phyloP scores from a whole-genome alignment of 2,888 invertebrate genomes.

The Napeogenes sylphis region DNA sequence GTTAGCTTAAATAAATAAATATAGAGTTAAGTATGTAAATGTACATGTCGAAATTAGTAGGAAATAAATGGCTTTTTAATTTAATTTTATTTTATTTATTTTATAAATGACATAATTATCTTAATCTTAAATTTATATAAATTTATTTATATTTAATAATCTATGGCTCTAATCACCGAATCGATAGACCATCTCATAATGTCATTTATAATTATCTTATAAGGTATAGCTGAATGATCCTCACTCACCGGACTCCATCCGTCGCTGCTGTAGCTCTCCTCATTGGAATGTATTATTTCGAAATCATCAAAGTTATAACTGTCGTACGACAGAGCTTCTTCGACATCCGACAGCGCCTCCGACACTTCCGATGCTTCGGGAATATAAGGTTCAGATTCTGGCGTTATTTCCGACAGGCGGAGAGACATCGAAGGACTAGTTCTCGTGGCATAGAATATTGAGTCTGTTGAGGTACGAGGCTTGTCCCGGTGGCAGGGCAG shows the following conservation, averaged over 20 bases:
- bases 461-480: slow-evolving; percentile 52
- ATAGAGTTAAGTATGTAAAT: too few relatives aligned
- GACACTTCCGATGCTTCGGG: not conserved
- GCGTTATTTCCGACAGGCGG: slow-evolving; percentile 5
- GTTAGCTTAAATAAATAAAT: too few relatives aligned
- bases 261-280: slow-evolving; percentile 47
- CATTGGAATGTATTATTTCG: slow-evolving; percentile 58
- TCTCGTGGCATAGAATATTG: slow-evolving; percentile 53
- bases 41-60: too few relatives aligned
- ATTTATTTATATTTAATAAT: too few relatives aligned
- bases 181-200: too few relatives aligned
- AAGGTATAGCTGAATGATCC: too few relatives aligned
- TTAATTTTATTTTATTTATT: too few relatives aligned
- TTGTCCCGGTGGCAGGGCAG: slow-evolving; percentile 68
- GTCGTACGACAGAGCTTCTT: slow-evolving; percentile 59
- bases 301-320: slow-evolving; percentile 65
- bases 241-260: slow-evolving; percentile 37
- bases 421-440: slow-evolving; percentile 33
- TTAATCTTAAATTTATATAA: too few relatives aligned
- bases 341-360: slow-evolving; percentile 49
- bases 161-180: too few relatives aligned
- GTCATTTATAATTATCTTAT: too few relatives aligned
- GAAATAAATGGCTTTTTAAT: too few relatives aligned
- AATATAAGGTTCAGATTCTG: not conserved
- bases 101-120: too few relatives aligned